phyloP scores from a whole-genome alignment of 2,888 invertebrate genomes.

The Acronicta psi region DNA sequence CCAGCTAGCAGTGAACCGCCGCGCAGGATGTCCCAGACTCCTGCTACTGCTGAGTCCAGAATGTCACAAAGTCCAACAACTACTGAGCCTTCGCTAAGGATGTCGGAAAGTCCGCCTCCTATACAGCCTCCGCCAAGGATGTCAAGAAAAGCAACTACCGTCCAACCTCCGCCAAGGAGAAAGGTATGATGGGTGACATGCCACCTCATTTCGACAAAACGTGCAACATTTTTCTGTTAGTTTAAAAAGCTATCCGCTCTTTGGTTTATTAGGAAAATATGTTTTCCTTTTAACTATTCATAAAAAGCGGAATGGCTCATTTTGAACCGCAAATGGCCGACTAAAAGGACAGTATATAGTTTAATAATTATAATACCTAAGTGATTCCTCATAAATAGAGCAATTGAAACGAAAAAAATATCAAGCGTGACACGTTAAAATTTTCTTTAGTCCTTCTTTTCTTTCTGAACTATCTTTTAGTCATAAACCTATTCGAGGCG shows the following conservation, averaged over 20 bases:
- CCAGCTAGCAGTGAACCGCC: slow-evolving; percentile 10
- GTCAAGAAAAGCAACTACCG: background rate
- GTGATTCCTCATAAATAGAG: no score
- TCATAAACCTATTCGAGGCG: no score
- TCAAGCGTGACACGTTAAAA: no score
- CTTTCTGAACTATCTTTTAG: no score
- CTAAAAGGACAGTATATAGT: no score
- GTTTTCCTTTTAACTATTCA: no score
- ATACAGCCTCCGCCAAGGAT: background rate
- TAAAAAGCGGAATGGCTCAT: no score
- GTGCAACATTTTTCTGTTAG: background rate
- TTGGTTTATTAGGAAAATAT: no score
- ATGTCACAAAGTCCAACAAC: background rate
- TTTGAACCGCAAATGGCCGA: no score
- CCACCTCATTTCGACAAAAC: background rate
- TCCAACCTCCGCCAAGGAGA: slow-evolving; percentile 37
- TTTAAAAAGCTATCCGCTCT: background rate
- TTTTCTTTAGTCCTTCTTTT: no score
- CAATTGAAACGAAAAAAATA: no score
- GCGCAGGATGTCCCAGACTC: slow-evolving; percentile 22
- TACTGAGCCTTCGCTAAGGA: background rate
- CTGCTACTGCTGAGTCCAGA: background rate
- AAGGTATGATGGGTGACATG: slow-evolving; percentile 26
- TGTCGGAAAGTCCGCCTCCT: background rate
- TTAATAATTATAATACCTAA: no score